A percentile compares a stretch with the other conserved stretches of the same genome.
These are phyloP conservation scores for Alauda arvensis DNA, from an alignment of 2,797 vertebrate species.

Conservation along the genomic window DNA sequence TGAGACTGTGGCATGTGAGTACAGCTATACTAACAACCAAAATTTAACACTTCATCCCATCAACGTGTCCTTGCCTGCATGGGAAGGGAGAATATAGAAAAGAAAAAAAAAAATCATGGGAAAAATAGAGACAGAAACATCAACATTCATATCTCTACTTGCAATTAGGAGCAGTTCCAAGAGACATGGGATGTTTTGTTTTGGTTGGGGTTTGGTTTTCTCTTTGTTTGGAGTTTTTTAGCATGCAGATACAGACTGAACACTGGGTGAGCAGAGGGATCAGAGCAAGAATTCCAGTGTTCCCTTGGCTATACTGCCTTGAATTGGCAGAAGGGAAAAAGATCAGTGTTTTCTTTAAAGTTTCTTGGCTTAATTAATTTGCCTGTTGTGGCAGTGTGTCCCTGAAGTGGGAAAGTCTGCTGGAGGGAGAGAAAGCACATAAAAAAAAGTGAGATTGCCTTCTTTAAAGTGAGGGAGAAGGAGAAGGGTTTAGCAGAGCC, in stretches of 20 bases:
- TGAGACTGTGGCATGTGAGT: not conserved
- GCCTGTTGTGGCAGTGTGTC: not conserved
- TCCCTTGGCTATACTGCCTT: not conserved
- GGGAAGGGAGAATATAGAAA: not conserved
- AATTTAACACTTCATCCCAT: not conserved
- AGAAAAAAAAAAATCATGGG: not conserved
- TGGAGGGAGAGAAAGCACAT: not conserved
- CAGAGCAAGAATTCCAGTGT: not conserved
- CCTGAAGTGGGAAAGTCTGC: not conserved
- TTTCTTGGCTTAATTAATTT: conserved; percentile 17
- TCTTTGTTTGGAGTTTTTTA: not conserved
- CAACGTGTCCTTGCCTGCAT: not conserved
- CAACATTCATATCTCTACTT: not conserved
- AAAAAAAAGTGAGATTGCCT: not conserved
- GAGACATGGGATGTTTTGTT: not conserved
- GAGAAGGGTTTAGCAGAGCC: not conserved
- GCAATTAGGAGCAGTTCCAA: not conserved
- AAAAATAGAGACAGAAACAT: not conserved
- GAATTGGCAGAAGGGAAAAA: not conserved
- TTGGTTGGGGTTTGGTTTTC: not conserved
- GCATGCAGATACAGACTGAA: not conserved
- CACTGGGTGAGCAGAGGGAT: not conserved
- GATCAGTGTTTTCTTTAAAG: not conserved
- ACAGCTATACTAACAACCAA: not conserved
- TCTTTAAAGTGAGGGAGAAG: not conserved